Conservation (phyloP, 2,797 vertebrate genomes). For the Sebastes matsubarae region DNA sequence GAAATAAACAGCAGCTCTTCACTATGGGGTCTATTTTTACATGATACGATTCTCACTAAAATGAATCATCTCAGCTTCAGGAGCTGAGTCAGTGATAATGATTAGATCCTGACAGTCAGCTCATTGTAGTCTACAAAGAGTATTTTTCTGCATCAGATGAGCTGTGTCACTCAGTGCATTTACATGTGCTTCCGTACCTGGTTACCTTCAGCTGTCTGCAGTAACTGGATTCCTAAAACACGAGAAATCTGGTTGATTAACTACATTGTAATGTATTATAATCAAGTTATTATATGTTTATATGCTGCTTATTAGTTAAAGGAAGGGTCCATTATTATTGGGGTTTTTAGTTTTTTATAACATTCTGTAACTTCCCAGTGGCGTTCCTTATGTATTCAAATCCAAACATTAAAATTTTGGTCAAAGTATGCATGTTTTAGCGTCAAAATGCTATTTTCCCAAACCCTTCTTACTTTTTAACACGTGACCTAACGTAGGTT, state of each 20-base stretch:
- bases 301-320: not conserved
- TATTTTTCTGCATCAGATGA: not conserved
- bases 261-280: too few species aligned
- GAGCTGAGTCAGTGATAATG: slow-evolving; percentile 42
- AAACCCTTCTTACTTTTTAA: fast-evolving
- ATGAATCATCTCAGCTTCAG: slow-evolving; percentile 41
- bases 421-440: too few species aligned
- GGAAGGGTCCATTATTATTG: too few species aligned
- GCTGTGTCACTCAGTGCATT: not conserved
- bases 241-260: not conserved
- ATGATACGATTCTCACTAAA: slow-evolving; percentile 5
- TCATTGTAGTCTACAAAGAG: not conserved
- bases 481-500: too few species aligned
- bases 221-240: not conserved
- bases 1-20: slow-evolving; percentile 37
- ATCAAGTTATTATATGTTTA: not conserved
- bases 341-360: fast-evolving
- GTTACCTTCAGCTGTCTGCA: not conserved
- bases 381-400: too few species aligned
- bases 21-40: slow-evolving; percentile 55
- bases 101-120: slow-evolving; percentile 17
- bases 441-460: too few species aligned
- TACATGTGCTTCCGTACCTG: not conserved
- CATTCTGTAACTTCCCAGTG: too few species aligned
- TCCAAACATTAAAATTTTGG: too few species aligned